Percentiles rank a stretch among this genome's conserved stretches.
These are phyloP conservation scores for Pelusios castaneus DNA, from an alignment of 2,113 vertebrate genomes.

Conservation along the genomic window DNA sequence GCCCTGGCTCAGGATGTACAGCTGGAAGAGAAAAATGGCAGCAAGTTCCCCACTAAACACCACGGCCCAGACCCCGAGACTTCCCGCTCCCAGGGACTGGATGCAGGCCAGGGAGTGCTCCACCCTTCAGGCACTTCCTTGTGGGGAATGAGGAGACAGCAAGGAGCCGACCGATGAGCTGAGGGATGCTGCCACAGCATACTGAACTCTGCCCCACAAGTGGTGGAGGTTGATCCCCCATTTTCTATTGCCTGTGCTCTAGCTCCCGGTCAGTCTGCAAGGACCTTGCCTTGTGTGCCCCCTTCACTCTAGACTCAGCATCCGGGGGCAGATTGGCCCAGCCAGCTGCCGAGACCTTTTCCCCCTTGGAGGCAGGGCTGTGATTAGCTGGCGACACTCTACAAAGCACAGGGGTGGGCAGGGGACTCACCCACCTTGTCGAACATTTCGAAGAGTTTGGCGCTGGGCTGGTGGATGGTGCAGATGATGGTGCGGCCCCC, in stretches of 20 bases:
- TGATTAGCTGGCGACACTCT: background rate
- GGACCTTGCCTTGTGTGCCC: too few species aligned
- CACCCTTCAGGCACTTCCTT: background rate
- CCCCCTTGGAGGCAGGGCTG: background rate
- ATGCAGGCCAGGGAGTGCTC: background rate
- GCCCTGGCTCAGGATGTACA: constrained; percentile 98
- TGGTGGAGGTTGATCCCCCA: background rate
- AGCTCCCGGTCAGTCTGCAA: too few species aligned
- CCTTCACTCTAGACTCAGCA: background rate
- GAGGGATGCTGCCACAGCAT: background rate
- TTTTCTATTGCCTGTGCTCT: too few species aligned
- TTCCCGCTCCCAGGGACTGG: background rate
- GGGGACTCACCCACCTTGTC: constrained; percentile 88
- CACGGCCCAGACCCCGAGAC: background rate
- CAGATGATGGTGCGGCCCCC: constrained; percentile 98
- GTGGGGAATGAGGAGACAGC: background rate
- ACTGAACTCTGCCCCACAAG: background rate
- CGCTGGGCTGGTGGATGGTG: constrained; percentile 99
- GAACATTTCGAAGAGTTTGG: constrained; percentile 99
- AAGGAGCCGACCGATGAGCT: background rate
- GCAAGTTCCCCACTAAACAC: background rate
- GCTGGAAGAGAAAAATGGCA: constrained; percentile 74
- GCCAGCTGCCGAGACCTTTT: fast-evolving
- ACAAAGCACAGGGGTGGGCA: background rate
- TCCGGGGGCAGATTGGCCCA: background rate